A percentile compares a stretch with the other conserved stretches of the same genome.
Evolutionary conservation across 2,113 vertebrate species (phyloP).

Genomic region (Trogon surrucura): DNA sequence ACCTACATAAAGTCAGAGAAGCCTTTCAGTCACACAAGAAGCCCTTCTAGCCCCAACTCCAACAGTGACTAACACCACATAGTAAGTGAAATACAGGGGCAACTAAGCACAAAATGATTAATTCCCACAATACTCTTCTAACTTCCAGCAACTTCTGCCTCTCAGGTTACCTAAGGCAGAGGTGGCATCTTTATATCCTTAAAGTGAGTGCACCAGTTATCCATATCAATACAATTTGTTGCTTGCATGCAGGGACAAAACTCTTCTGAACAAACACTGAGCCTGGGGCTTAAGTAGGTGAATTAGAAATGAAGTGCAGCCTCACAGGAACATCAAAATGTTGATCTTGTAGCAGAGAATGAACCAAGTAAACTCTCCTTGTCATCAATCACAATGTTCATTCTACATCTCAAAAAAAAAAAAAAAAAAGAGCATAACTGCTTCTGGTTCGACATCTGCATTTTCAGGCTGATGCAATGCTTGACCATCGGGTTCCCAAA

Average conservation of each 20-base stretch:
- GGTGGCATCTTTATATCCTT: neutral
- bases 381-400: neutral
- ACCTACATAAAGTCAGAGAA: neutral
- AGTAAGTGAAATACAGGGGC: neutral
- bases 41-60: neutral
- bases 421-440: too few species aligned
- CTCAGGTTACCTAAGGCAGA: neutral
- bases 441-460: neutral
- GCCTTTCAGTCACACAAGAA: neutral
- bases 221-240: neutral
- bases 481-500: neutral
- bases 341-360: neutral
- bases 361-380: neutral
- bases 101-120: neutral
- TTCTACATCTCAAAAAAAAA: neutral
- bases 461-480: neutral
- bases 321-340: neutral
- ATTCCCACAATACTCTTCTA: neutral
- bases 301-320: neutral
- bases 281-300: neutral
- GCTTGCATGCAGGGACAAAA: neutral
- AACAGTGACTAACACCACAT: neutral
- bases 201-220: neutral
- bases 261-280: neutral
- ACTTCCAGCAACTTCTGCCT: neutral